A percentile compares a stretch with the other conserved stretches of the same genome.
phyloP scores from a whole-genome alignment of 2,797 vertebrate species.

The Diceros bicornis region DNA sequence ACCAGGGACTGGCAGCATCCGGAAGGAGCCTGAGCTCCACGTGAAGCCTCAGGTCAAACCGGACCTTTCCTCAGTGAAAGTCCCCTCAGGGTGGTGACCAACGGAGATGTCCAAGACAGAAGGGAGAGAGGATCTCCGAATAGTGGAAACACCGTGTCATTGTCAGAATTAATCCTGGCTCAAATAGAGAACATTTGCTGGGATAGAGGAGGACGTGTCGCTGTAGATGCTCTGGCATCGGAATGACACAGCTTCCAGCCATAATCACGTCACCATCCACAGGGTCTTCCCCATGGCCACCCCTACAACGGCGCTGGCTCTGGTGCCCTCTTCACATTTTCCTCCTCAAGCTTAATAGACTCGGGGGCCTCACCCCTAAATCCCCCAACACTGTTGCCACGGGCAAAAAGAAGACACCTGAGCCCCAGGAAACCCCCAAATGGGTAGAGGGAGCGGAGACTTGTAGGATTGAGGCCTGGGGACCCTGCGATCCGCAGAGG shows the following conservation, averaged over 20 bases:
- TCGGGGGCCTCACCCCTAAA: not conserved
- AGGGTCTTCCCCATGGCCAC: accelerated
- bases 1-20: accelerated
- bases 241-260: accelerated
- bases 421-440: not conserved
- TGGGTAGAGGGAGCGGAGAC: not conserved
- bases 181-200: accelerated
- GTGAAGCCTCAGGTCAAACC: not conserved
- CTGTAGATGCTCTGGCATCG: accelerated
- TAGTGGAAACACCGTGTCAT: too few species aligned
- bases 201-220: accelerated
- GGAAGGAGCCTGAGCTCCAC: too few species aligned
- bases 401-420: accelerated
- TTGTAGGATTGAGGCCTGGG: not conserved
- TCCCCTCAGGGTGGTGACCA: not conserved
- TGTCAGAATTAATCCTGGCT: not conserved
- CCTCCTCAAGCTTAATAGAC: too few species aligned
- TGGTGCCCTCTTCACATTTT: accelerated
- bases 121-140: not conserved
- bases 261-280: accelerated
- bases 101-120: accelerated
- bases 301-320: accelerated
- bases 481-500: accelerated
- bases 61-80: accelerated
- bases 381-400: accelerated